Evolutionary conservation across 2,113 vertebrate genomes (phyloP), one percentile per base, ranked within the genome.

Genomic region (Osmerus mordax): DNA sequence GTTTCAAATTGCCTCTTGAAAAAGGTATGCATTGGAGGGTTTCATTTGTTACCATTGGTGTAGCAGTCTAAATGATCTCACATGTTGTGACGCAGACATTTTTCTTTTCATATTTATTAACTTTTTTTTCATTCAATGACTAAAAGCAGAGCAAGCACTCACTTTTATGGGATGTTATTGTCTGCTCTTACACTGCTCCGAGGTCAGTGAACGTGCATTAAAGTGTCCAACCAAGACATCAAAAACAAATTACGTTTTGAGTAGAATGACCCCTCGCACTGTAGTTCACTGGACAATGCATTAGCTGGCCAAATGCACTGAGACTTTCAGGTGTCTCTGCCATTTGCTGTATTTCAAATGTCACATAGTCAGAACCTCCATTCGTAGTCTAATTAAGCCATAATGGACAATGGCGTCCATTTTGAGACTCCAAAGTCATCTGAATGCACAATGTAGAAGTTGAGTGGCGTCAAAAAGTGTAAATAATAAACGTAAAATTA

Each of bases 221-320:
- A 6, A 13, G 23, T 71, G 16, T 73, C 70, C 4, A 73, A 71
- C 68, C 19, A 64, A 81, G 72, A 61, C 78, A 52, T 47, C 71
- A 81, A 84, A 84, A 86, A 77, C 76, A 53, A 78, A 79, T 12
- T 47, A 70, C 53, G 71, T 77, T 82, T 13, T 75, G 55, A 74
- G 72, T 8, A 2, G 51, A 23, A 32, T 66, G 71, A 84, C 78
- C 29, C 36, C 56, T 4, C 83, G 75, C 13, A 25, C 28, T 21
- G 16, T 61, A 60, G 56, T 41, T 88, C 78, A 83, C 16, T 72
- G 79, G 83, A 68, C 87, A 85, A 80, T 81, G 19, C 25, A 61
- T 72, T 81, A 83, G 87, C 74, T 72, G 83, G 69, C 60, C 67
- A 36, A 70, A 62, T 71, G n/a, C 18, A n/a, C 65, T 1, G 18